Conservation (phyloP, 1,140 invertebrate genomes). For the Calephelis nemesis region DNA sequence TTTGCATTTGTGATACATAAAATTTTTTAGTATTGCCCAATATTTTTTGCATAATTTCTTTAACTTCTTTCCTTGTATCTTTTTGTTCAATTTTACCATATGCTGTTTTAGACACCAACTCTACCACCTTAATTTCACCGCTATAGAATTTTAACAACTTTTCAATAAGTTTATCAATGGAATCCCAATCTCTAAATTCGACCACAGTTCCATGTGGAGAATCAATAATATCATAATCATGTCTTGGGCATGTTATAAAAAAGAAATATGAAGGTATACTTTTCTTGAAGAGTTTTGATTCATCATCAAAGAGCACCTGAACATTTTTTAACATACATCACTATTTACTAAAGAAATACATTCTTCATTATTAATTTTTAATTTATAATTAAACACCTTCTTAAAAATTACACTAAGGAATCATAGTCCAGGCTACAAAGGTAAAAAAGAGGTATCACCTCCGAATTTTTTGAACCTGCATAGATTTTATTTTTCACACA, state of each 20-base stretch:
- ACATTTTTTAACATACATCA: neutral
- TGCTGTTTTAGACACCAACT: conserved; percentile 30
- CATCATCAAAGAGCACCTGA: conserved; percentile 23
- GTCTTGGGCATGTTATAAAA: conserved; percentile 80
- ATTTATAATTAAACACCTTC: no score
- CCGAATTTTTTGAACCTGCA: no score
- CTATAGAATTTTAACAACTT: conserved; percentile 72
- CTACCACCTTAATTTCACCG: conserved; percentile 42
- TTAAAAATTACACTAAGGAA: no score
- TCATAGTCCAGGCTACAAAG: no score
- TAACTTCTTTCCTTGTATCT: conserved; percentile 46
- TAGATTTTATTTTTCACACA: no score
- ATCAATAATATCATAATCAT: conserved; percentile 80
- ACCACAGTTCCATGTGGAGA: conserved; percentile 78
- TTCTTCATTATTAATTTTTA: no score
- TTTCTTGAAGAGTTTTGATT: conserved; percentile 45
- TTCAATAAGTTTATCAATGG: conserved; percentile 77
- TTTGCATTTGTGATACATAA: conserved; percentile 42
- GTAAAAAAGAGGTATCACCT: no score
- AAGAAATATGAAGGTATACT: conserved; percentile 80
- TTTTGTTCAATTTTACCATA: conserved; percentile 20
- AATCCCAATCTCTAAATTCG: conserved; percentile 82
- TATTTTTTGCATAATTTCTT: conserved; percentile 53
- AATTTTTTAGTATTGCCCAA: conserved; percentile 42
- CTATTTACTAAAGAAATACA: no score